Conservation (phyloP, 2,797 vertebrate species). For the Euphonia xanthogaster region DNA sequence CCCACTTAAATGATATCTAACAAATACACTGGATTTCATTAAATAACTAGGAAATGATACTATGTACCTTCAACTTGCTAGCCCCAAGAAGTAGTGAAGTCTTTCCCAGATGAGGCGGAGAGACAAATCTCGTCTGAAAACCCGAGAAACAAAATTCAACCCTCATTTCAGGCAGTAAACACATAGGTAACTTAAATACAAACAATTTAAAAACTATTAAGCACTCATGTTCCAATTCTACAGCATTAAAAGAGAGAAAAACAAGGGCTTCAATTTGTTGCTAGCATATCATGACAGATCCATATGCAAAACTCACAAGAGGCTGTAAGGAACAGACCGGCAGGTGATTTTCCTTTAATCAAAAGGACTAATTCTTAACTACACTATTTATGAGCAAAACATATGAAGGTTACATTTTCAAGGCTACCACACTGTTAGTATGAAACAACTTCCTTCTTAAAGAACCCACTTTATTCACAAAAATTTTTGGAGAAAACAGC, state of each 20-base stretch:
- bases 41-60: background rate
- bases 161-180: background rate
- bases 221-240: background rate
- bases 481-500: background rate
- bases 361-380: background rate
- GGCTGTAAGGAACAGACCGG: fast-evolving
- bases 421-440: background rate
- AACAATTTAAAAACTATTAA: background rate
- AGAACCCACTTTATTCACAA: background rate
- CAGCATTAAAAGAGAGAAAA: background rate
- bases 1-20: background rate
- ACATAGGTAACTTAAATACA: background rate
- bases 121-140: background rate
- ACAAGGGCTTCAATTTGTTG: background rate
- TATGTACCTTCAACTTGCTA: background rate
- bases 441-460: background rate
- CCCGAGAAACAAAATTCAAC: background rate
- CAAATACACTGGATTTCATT: background rate
- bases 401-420: background rate
- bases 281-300: background rate
- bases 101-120: background rate
- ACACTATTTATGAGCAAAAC: background rate
- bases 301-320: background rate
- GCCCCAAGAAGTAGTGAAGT: background rate
- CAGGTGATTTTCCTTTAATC: background rate